Evolutionary conservation across 2,113 vertebrate genomes (phyloP).

Genomic region (Mormyrus iriodes): DNA sequence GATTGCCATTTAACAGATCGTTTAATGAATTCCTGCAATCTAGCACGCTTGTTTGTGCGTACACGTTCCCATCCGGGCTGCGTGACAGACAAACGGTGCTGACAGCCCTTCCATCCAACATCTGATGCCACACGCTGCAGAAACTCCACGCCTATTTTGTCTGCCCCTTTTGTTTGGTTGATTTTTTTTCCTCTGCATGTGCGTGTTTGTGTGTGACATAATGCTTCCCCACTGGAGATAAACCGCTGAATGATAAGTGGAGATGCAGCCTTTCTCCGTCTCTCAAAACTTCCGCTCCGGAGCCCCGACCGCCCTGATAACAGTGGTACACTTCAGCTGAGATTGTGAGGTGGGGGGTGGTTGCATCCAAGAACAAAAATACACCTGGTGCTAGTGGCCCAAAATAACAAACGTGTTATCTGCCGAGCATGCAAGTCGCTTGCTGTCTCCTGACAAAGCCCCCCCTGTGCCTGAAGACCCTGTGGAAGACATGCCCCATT

Average conservation of each 20-base stretch:
- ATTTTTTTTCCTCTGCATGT: background rate
- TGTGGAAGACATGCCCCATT: background rate
- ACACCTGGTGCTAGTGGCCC: no score
- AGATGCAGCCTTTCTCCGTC: background rate
- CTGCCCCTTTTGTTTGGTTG: background rate
- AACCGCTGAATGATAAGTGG: background rate
- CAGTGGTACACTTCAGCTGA: background rate
- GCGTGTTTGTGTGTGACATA: background rate
- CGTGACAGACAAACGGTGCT: background rate
- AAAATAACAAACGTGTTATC: background rate
- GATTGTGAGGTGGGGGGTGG: background rate
- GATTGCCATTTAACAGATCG: background rate
- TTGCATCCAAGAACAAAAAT: background rate
- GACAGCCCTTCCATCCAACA: background rate
- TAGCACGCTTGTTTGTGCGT: background rate
- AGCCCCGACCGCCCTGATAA: background rate
- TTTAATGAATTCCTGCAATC: background rate
- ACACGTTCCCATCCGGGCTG: background rate
- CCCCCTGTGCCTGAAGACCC: background rate
- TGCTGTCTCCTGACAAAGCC: background rate
- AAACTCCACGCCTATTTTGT: background rate
- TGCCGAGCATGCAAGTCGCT: background rate
- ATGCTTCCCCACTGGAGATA: background rate
- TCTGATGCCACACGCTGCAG: background rate
- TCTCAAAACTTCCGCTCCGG: background rate